These are phyloP conservation scores for Neodiprion virginianus DNA, from an alignment of 1,140 invertebrate species.

Conservation along the genomic window DNA sequence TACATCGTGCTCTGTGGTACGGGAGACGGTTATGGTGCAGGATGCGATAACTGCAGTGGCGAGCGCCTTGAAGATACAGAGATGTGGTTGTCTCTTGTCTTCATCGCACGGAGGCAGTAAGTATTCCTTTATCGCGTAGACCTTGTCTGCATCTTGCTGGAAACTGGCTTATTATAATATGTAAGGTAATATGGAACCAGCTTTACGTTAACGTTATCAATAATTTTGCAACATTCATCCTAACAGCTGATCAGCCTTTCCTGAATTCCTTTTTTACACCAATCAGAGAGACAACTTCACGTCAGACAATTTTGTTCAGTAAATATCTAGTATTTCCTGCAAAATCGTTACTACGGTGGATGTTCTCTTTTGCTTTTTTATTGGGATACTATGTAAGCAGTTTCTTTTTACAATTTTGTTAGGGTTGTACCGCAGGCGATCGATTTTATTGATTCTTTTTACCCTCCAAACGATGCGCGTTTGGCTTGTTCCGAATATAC, in stretches of 20 bases:
- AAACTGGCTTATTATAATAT: neutral
- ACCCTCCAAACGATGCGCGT: neutral
- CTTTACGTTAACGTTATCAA: too few species aligned
- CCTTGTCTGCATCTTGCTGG: neutral
- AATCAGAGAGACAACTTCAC: too few species aligned
- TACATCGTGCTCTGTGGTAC: neutral
- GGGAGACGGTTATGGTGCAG: neutral
- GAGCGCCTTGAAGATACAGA: neutral
- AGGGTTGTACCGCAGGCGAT: neutral
- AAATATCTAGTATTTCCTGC: too few species aligned
- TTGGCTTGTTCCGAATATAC: neutral
- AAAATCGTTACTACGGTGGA: too few species aligned
- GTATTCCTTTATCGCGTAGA: neutral
- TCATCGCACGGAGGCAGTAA: neutral
- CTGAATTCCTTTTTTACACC: too few species aligned
- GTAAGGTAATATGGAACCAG: too few species aligned
- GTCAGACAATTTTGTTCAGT: too few species aligned
- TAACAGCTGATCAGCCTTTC: too few species aligned
- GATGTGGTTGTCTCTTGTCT: neutral
- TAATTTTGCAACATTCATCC: too few species aligned
- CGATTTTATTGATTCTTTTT: conserved; percentile 1
- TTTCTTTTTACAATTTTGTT: neutral
- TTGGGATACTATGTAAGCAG: neutral
- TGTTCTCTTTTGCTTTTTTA: too few species aligned
- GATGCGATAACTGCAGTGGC: neutral